Base-by-base conservation (phyloP, 1,140 invertebrate species). In the Drosophila quadrilineata region DNA sequence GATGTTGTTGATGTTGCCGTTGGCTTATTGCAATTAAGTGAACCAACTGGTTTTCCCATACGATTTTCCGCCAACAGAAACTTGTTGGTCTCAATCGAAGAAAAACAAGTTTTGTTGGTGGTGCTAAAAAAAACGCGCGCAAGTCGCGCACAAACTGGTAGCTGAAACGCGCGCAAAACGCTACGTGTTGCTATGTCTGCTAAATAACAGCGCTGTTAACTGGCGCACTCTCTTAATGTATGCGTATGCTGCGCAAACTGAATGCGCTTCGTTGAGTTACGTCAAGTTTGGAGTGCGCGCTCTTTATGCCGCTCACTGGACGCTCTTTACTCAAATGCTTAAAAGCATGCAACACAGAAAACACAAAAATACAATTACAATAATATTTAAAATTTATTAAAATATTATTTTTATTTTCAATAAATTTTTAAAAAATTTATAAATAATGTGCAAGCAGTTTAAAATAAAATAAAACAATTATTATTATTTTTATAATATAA, bases 11-110 rank as follows among this genome's bases (percentile, higher is more conserved):
- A 31, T 43, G 14, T 29, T 19, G 29, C 29, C 17, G 8, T 19
- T 19, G 17, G 22, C 19, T 46, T n/a, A n/a, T 50, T n/a, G 26
- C 21, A 17, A 26, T 24, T 14, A 62, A 56, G 63, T 59, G n/a
- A 22, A 60, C 26, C 59, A 72, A 80, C 76, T 80, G 76, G 76
- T 80, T 79, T 79, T 74, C 79, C 75, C 56, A 19, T 35, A 14
- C 50, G 65, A 56, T 68, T 68, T 68, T 68, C 45, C 58, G 5
- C 22, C 3, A 17, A 28, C 17, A 19, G 12, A 40, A 59, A 59
- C 63, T 60, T 53, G 63, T 63, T 54, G 29, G 35, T 43, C 31
- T 21, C 38, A n/a, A 28, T 17, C 8, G 24, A 46, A 17, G 12
- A 29, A 26, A 66, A 67, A 68, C 58, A 63, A 68, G 58, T 63